Evolutionary conservation across 2,797 vertebrate genomes (phyloP), one percentile per base, ranked within the genome.

Genomic region (Rhabdomys pumilio): DNA sequence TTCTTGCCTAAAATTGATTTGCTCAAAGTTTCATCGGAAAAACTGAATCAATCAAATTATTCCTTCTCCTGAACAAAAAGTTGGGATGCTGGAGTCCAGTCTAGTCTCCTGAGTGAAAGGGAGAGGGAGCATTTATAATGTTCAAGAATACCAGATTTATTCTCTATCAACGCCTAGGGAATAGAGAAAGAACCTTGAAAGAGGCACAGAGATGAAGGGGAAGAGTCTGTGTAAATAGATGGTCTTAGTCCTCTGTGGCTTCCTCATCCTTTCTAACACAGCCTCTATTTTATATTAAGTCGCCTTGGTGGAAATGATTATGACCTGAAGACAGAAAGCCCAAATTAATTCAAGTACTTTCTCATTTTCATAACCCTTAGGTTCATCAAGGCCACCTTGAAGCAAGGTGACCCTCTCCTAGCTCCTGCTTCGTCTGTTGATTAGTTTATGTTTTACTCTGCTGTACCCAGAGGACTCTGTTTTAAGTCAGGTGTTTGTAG

Each of bases 321-420:
- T 53, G 93, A 69, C 6, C 80, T 55, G 14, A 57, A 88, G 94
- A 89, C 38, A 85, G 9, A 20, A 77, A 82, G 44, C 65, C 86
- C 84, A 75, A 73, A 94, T 92, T 72, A 83, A 85, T 90, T 89
- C 41, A 67, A 80, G 31, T 1, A 76, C 50, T 47, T 94, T 95
- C 63, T 57, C 24, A 89, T 81, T 84, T 57, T 55, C 77, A 19
- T 73, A 77, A 92, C 8, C 4, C 34, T 15, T 87, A 77, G 65
- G 55, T n/a, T 96, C 79, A 67, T 50, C 55, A 59, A 90, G 76
- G 20, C 13, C 5, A 72, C 47, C 55, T 90, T 76, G 79, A 95
- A 17, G 69, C 31, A 91, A 44, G 3, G 24, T 41, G 73, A 41
- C 3, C 34, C 29, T 20, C 24, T 67, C 26, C 34, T 9, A 29